A percentile compares a stretch with the other conserved stretches of the same genome.
Evolutionary conservation across 2,113 vertebrate genomes (phyloP).

Genomic region (Pygathrix nemaeus): DNA sequence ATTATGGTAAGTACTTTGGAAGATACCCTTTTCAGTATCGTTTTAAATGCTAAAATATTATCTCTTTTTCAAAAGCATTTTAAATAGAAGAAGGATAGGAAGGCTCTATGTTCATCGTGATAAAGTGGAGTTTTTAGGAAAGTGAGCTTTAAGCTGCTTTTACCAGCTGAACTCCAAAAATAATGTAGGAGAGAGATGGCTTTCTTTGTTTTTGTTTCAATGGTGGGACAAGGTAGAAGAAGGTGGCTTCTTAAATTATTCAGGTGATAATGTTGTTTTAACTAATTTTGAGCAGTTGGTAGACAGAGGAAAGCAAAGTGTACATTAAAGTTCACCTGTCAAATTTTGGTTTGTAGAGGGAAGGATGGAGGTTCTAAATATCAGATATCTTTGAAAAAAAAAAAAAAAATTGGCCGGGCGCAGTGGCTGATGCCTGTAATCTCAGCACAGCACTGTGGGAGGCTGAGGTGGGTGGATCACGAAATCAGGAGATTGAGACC

Average conservation of each 20-base stretch:
- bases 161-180: not conserved
- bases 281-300: constrained; percentile 64
- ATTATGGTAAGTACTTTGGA: constrained; percentile 44
- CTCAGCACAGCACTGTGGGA: no score
- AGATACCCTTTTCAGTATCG: constrained; percentile 38
- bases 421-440: no score
- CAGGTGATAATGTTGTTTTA: constrained; percentile 34
- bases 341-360: constrained; percentile 41
- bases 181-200: not conserved
- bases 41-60: constrained; percentile 55
- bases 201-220: not conserved
- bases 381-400: not conserved
- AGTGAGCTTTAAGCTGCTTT: constrained; percentile 48
- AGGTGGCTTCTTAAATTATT: not conserved
- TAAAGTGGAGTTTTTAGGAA: constrained; percentile 59
- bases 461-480: no score
- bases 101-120: constrained; percentile 2
- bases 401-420: not conserved
- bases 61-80: constrained; percentile 40
- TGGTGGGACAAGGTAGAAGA: not conserved
- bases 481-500: no score
- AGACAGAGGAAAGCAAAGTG: constrained; percentile 50
- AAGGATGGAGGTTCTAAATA: constrained; percentile 33
- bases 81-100: constrained; percentile 9
- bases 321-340: not conserved